Base-by-base conservation (phyloP, 2,888 invertebrate genomes). In the Epiblema foenella region DNA sequence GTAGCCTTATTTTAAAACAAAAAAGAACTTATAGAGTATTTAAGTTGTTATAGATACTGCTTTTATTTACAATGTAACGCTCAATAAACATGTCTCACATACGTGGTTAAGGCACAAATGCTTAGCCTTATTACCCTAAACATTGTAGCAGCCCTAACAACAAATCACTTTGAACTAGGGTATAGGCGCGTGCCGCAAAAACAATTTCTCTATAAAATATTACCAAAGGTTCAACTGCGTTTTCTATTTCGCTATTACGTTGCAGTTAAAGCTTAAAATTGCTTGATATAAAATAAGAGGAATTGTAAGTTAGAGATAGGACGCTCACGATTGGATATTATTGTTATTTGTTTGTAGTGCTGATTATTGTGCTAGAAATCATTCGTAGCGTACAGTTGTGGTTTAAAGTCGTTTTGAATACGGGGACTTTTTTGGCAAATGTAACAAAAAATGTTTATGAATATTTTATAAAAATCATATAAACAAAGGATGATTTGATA, bases 111-210 rank as follows among this genome's bases (percentile, higher is more conserved):
- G 18, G n/a, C 15, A 62, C 58, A 72, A 58, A 68, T 58, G 54
- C 24, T 29, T 49, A 17, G 18, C 66, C 18, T 18, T 51, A 63
- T 51, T 69, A 63, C n/a, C 69, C 11, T 20, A n/a, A 57, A 71
- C 71, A 57, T 73, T 56, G 73, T 76, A 78, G 77, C 83, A 82
- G 73, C 85, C 85, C 84, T 84, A 80, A 68, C 73, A 73, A 79
- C 78, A 81, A 82, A 81, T 82, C 82, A 83, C 78, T 79, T 78
- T 74, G 77, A 85, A 84, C 85, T 83, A 75, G 80, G 79, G 77
- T 83, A 84, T 82, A 78, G 83, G 85, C 90, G 87, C 90, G 91
- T 89, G 88, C 89, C 84, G 80, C 83, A 81, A 84, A 85, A 85
- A 86, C 86, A 89, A 89, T 91, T 90, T 87, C 84, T 81, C 81